Evolutionary conservation across 2,113 vertebrate species (phyloP), one percentile per base, ranked within the genome.

Genomic region (Elaphurus davidianus): DNA sequence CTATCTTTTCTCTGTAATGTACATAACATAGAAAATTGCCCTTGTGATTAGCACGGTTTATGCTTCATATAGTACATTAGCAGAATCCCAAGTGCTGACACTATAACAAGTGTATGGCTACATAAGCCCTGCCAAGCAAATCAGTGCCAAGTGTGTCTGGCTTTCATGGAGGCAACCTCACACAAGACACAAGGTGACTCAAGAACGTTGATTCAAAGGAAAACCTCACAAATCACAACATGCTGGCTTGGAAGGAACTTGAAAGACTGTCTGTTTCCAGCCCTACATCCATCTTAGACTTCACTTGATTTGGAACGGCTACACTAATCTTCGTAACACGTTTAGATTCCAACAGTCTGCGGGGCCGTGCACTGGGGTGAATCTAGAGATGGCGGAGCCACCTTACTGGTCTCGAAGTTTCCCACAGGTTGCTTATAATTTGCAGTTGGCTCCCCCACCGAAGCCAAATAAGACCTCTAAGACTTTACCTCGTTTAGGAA

Each of bases 101-200:
- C 36, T 28, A 2, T 9, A 87, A 87, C 62, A 76, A 96, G 93
- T 54, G 21, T 43, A 54, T 1, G 19, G 71, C 55, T 71, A 1
- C 30, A 33, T 25, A 76, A 89, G 50, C 78, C 0, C 2, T 90
- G 96, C 98, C 97, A 96, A 94, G 23, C 78, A 91, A 74, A 93
- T 19, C 3, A 64, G 83, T 93, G 89, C 96, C 97, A 97, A 91
- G 3, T 9, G 5, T 52, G 52, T 45, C 55, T 82, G 55, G 83
- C 95, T 97, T 96, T 96, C 91, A 85, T 57, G 71, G 97, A 60
- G 64, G 82, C 86, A 91, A 60, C 89, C 95, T 96, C 98, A 84
- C 89, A 97, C 89, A 76, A 96, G 83, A 64, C 33, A 83, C 52
- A 88, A 54, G 8, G 71, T 78, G 64, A 90, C 87, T 95, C 81